phyloP scores from a whole-genome alignment of 2,797 vertebrate species.

The Myripristis jacobus region DNA sequence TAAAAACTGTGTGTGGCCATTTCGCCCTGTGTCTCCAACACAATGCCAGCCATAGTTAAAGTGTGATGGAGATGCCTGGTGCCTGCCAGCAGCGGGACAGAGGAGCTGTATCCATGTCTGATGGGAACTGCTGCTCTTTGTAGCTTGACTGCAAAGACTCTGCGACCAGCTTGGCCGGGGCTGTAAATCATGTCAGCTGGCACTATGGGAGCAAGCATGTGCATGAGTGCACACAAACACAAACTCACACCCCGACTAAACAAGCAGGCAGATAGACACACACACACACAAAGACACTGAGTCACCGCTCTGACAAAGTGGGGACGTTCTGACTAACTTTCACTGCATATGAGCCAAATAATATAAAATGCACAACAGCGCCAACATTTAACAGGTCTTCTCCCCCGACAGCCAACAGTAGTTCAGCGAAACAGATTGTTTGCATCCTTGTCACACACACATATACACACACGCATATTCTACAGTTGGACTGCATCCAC shows the following conservation, averaged over 20 bases:
- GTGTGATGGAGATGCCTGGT: constrained; percentile 66
- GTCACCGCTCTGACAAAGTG: too few relatives aligned
- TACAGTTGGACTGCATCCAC: not conserved
- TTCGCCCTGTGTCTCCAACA: constrained; percentile 53
- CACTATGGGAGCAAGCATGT: constrained; percentile 21
- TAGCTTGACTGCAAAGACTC: constrained; percentile 35
- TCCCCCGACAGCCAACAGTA: too few relatives aligned
- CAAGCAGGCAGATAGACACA: not conserved
- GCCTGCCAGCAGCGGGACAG: constrained; percentile 55
- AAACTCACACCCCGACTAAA: constrained; percentile 17
- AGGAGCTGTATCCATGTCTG: constrained; percentile 50
- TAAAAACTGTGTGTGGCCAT: constrained; percentile 76
- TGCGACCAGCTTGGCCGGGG: constrained; percentile 42
- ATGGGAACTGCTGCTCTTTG: constrained; percentile 58
- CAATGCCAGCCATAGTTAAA: constrained; percentile 67
- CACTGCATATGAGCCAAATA: too few relatives aligned
- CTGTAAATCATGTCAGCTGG: constrained; percentile 64
- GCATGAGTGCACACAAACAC: not conserved
- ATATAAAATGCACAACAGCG: too few relatives aligned
- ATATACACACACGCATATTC: constrained; percentile 2
- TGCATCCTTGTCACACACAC: not conserved
- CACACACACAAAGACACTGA: too few relatives aligned
- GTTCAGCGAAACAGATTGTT: too few relatives aligned
- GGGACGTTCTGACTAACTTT: too few relatives aligned
- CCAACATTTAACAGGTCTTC: too few relatives aligned